Percentiles rank a stretch among this genome's conserved stretches.
Evolutionary conservation across 2,113 vertebrate genomes (phyloP).

Genomic region (Typhlomys cinereus): DNA sequence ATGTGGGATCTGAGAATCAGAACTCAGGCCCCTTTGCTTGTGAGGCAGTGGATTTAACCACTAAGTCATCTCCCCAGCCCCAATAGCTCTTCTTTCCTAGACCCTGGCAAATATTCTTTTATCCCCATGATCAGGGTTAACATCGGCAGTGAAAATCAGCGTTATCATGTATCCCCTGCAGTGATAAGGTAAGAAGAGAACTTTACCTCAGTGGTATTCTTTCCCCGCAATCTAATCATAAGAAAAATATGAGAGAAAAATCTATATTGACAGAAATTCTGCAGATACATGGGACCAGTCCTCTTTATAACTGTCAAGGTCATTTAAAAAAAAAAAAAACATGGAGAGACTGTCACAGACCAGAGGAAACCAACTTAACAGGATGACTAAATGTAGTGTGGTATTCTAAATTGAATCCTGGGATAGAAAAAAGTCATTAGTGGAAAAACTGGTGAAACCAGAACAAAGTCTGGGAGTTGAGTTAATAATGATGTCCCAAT

Average conservation of each 20-base stretch:
- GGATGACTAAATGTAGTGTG: conserved; percentile 37
- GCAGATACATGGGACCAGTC: not conserved
- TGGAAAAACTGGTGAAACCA: conserved; percentile 46
- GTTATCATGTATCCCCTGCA: not conserved
- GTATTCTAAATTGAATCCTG: conserved; percentile 17
- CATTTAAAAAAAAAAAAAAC: not conserved
- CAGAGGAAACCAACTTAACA: conserved; percentile 28
- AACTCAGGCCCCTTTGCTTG: no score
- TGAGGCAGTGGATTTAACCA: no score
- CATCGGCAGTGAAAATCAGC: not conserved
- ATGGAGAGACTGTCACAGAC: conserved; percentile 3
- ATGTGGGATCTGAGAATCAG: no score
- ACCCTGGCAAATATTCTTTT: not conserved
- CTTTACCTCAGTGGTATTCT: not conserved
- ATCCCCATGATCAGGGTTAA: not conserved
- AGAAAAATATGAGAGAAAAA: conserved; percentile 10
- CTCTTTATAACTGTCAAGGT: not conserved
- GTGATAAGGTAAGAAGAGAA: not conserved
- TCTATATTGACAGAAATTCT: not conserved
- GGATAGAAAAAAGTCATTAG: conserved; percentile 38
- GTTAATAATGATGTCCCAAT: conserved; percentile 27
- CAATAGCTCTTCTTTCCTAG: not conserved
- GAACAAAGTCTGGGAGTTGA: conserved; percentile 34
- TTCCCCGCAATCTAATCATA: not conserved
- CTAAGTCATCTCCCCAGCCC: no score